Evolutionary conservation across 2,888 invertebrate species (phyloP), one percentile per base, ranked within the genome.

Genomic region (Agrochola macilenta): DNA sequence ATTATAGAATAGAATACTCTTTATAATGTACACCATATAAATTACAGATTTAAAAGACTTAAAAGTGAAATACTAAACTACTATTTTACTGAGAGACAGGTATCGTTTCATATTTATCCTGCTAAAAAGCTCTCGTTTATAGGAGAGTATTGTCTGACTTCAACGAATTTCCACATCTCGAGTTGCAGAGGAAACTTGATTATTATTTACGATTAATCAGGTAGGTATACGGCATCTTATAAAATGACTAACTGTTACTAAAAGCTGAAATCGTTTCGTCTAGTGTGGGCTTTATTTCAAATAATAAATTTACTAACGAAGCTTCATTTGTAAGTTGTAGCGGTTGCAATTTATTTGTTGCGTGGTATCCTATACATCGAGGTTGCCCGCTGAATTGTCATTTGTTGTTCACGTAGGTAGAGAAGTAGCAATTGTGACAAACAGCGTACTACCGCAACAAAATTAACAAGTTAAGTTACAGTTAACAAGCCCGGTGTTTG

Each of bases 381-480:
- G 80, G 65, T 84, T 79, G 66, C 64, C 68, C 74, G 61, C 74
- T 80, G 69, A 81, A 86, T 85, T 83, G 76, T 79, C 88, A 85
- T 88, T 89, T 84, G 81, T 86, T 78, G 86, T 89, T 85, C 89
- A 89, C 87, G 85, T 89, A 86, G 87, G 85, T 89, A 86, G 87
- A 81, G 81, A 88, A 90, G 89, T 89, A 90, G 89, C 90, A 91
- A 91, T 93, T 94, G 94, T 94, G 94, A 94, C 94, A 93, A 94
- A 87, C 89, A 82, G 89, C 82, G 87, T 82, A 83, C 88, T 82
- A 84, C 89, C 91, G 89, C 90, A 94, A 94, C 94, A 93, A 94
- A 95, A 95, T 95, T 94, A 96, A 95, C 95, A 94, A 95, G 94
- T 93, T 92, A 93, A 93, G 91, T 95, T 94, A 95, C 94, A 94